Conservation (phyloP, 1,140 invertebrate genomes). For the Drosophila sp. region DNA sequence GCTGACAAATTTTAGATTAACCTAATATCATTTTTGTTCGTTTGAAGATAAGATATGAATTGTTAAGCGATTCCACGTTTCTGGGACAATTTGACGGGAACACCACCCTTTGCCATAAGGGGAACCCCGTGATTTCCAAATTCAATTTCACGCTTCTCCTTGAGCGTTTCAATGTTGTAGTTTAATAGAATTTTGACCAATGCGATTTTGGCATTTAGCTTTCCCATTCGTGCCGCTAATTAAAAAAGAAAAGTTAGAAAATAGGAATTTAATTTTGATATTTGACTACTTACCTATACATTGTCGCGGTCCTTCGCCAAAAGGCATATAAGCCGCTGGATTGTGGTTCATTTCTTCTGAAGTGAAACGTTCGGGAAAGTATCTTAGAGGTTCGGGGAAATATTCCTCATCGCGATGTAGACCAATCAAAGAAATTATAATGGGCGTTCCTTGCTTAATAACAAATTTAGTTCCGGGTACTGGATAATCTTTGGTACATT, state of each 20-base stretch:
- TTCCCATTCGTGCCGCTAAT: conserved; percentile 70
- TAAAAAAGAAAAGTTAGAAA: background rate
- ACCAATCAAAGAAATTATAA: conserved; percentile 82
- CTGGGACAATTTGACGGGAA: conserved; percentile 35
- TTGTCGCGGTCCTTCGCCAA: conserved; percentile 87
- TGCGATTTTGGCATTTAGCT: conserved; percentile 68
- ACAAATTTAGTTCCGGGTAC: conserved; percentile 76
- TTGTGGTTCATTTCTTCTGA: conserved; percentile 82
- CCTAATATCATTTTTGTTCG: background rate
- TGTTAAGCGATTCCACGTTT: conserved; percentile 17
- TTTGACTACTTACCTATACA: conserved; percentile 85
- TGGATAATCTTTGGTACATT: conserved; percentile 81
- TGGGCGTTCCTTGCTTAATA: conserved; percentile 83
- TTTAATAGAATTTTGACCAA: conserved; percentile 66
- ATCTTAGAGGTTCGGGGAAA: conserved; percentile 87
- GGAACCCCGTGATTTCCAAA: conserved; percentile 45
- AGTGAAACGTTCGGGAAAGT: conserved; percentile 87
- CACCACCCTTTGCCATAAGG: conserved; percentile 47
- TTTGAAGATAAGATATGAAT: background rate
- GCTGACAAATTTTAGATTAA: background rate
- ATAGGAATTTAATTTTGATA: no score
- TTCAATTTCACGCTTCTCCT: conserved; percentile 49
- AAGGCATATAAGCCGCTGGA: conserved; percentile 85
- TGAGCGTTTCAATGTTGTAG: conserved; percentile 50
- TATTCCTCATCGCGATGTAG: conserved; percentile 84